Conservation (phyloP, 2,888 invertebrate genomes). For the Drosophila affinis region DNA sequence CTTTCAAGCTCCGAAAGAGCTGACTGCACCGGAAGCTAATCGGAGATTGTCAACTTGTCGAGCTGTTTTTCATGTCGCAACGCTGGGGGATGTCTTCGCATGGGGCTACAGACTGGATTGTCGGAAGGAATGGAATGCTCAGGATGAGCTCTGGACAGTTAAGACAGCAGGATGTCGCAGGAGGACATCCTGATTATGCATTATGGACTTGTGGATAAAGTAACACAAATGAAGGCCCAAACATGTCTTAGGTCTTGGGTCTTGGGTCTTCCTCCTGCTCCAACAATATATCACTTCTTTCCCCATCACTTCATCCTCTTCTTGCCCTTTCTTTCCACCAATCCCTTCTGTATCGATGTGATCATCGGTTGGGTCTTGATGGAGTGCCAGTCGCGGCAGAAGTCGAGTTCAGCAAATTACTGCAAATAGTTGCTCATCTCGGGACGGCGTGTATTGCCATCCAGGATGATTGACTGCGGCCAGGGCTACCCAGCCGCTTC, state of each 20-base stretch:
- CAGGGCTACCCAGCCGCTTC: slow-evolving; percentile 22
- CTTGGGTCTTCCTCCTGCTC: too few species aligned
- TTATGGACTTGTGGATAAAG: too few species aligned
- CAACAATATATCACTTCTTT: too few species aligned
- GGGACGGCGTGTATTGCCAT: slow-evolving; percentile 11
- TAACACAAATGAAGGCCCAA: too few species aligned
- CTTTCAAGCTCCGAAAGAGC: not conserved
- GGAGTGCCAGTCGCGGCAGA: slow-evolving; percentile 16
- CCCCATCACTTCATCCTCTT: too few species aligned
- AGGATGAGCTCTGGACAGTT: too few species aligned
- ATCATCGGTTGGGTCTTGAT: not conserved
- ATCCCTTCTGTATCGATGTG: slow-evolving; percentile 8
- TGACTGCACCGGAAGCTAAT: slow-evolving; percentile 4
- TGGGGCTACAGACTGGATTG: not conserved
- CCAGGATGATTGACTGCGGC: slow-evolving; percentile 37
- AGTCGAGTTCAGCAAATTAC: slow-evolving; percentile 38
- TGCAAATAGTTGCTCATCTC: slow-evolving; percentile 19
- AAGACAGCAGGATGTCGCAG: too few species aligned
- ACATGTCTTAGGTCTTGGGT: too few species aligned
- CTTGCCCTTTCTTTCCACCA: too few species aligned
- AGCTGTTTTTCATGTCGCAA: not conserved
- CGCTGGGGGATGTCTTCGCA: too few species aligned
- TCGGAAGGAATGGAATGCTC: too few species aligned
- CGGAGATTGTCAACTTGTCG: slow-evolving; percentile 25
- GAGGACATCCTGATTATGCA: too few species aligned